A percentile compares a stretch with the other conserved stretches of the same genome.
These are phyloP conservation scores for Columba guinea DNA, from an alignment of 2,797 vertebrate species.

Conservation along the genomic window DNA sequence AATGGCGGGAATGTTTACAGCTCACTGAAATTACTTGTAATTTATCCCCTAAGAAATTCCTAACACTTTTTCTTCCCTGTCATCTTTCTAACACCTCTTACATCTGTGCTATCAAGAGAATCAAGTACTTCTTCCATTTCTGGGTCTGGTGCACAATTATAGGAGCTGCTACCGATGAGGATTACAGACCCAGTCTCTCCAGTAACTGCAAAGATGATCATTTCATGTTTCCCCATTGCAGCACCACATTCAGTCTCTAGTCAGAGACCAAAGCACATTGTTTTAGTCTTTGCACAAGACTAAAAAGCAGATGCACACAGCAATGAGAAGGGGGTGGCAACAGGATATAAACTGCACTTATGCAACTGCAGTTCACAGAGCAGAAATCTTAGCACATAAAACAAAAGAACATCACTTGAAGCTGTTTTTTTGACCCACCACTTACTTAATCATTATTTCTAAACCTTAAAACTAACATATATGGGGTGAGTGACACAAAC, in stretches of 20 bases:
- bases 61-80: constrained; percentile 33
- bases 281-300: background rate
- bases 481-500: background rate
- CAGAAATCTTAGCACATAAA: background rate
- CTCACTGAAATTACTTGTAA: constrained; percentile 7
- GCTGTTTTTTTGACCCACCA: background rate
- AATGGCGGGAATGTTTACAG: constrained; percentile 20
- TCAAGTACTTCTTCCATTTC: background rate
- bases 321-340: background rate
- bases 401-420: background rate
- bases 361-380: background rate
- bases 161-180: background rate
- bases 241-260: background rate
- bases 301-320: background rate
- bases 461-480: background rate
- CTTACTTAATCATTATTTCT: background rate
- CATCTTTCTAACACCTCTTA: constrained; percentile 1
- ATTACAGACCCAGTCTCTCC: background rate
- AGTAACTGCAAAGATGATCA: background rate
- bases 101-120: background rate
- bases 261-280: background rate
- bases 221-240: background rate
- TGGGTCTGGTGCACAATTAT: background rate
- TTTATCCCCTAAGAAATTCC: constrained; percentile 40
- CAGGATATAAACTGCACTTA: background rate